Conservation (phyloP, 2,888 invertebrate species). For the Melieria picta region DNA sequence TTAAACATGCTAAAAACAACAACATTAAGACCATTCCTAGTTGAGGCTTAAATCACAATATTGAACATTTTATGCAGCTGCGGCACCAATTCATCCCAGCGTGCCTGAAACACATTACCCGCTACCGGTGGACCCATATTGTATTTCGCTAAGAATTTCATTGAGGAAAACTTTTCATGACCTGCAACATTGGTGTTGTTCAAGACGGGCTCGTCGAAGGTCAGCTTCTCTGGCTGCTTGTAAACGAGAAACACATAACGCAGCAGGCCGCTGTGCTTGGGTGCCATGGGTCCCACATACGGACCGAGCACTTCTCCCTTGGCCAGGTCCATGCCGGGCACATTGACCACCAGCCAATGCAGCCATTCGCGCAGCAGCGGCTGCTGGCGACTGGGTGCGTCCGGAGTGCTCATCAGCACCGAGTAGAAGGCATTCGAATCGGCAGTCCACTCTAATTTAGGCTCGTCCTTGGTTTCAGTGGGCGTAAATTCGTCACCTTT, state of each 20-base stretch:
- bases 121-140: conserved; percentile 78
- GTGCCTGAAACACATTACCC: conserved; percentile 81
- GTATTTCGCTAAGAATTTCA: conserved; percentile 71
- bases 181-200: conserved; percentile 55
- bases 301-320: conserved; percentile 79
- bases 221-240: conserved; percentile 72
- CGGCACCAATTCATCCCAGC: conserved; percentile 75
- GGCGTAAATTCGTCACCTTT: conserved; percentile 79
- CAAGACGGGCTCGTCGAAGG: conserved; percentile 68
- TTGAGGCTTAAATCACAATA: too few species aligned
- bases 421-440: conserved; percentile 52
- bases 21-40: too few species aligned
- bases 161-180: conserved; percentile 65
- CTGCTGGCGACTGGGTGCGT: conserved; percentile 83
- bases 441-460: conserved; percentile 53
- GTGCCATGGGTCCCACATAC: conserved; percentile 87
- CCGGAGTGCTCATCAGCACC: conserved; percentile 73
- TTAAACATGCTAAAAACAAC: too few species aligned
- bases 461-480: conserved; percentile 66
- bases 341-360: conserved; percentile 77
- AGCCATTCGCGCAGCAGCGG: conserved; percentile 88
- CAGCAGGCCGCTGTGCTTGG: conserved; percentile 76
- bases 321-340: conserved; percentile 76
- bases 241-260: conserved; percentile 82
- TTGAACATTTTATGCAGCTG: conserved; percentile 50